Evolutionary conservation across 2,113 vertebrate species (phyloP).

Genomic region (Pleuronectes platessa): DNA sequence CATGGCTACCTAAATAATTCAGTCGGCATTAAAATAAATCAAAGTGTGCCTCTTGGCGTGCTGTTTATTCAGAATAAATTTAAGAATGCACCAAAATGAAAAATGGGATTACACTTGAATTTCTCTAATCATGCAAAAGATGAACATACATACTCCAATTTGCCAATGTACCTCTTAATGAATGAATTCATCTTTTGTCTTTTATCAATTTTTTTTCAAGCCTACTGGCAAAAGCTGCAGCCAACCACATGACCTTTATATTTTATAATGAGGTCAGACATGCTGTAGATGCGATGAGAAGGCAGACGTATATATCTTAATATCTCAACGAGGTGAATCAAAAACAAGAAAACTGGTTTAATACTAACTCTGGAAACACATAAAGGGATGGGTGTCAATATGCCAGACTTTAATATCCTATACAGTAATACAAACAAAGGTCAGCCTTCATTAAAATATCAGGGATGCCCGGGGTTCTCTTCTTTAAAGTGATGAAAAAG

Average conservation of each 20-base stretch:
- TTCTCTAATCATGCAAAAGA: neutral
- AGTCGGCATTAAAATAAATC: slow-evolving; percentile 38
- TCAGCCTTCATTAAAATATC: too few relatives aligned
- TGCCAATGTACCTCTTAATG: neutral
- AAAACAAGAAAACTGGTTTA: neutral
- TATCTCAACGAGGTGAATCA: neutral
- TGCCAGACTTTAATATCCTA: neutral
- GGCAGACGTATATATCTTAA: neutral
- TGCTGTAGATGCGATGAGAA: neutral
- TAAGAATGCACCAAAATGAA: neutral
- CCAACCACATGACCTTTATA: neutral
- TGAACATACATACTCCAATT: neutral
- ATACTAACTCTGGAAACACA: neutral
- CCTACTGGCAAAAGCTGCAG: neutral
- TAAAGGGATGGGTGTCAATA: neutral
- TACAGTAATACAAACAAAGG: neutral
- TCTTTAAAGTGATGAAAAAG: neutral
- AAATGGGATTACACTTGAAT: slow-evolving; percentile 28
- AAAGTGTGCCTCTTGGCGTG: slow-evolving; percentile 28
- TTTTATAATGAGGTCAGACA: neutral
- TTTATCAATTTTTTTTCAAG: neutral
- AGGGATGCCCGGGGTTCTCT: neutral
- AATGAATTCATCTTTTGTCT: neutral
- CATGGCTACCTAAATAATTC: slow-evolving; percentile 53
- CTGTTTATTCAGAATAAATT: slow-evolving; percentile 37